Evolutionary conservation across 2,888 invertebrate species (phyloP).

Genomic region (Operophtera brumata): DNA sequence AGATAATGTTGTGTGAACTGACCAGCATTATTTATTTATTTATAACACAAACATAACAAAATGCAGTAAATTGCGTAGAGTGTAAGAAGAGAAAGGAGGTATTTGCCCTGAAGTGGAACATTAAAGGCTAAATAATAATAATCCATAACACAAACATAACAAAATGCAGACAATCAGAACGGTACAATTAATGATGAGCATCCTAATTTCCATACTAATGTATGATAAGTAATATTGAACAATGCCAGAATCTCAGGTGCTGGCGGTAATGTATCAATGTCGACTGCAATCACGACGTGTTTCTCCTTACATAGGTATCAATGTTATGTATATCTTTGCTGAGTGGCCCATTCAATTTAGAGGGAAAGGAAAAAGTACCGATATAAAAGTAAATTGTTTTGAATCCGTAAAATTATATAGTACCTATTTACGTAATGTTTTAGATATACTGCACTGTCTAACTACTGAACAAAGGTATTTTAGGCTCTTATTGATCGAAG

Average conservation of each 20-base stretch:
- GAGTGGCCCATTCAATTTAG: neutral
- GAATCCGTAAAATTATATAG: neutral
- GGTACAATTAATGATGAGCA: conserved; percentile 14
- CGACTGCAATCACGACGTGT: conserved; percentile 19
- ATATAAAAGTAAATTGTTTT: neutral
- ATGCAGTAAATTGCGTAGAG: too few relatives aligned
- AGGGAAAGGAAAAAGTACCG: neutral
- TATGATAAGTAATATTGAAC: conserved; percentile 34
- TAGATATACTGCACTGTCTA: too few relatives aligned
- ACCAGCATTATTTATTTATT: too few relatives aligned
- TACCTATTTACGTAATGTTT: too few relatives aligned
- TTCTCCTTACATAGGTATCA: neutral
- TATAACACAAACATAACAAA: too few relatives aligned
- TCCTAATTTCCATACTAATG: conserved; percentile 32
- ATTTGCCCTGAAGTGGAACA: too few relatives aligned
- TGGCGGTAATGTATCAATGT: conserved; percentile 43
- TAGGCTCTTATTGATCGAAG: too few relatives aligned
- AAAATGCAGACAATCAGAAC: neutral
- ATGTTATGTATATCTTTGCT: neutral
- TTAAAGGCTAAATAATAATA: too few relatives aligned
- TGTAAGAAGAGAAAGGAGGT: too few relatives aligned
- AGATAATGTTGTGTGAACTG: too few relatives aligned
- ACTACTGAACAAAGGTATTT: too few relatives aligned
- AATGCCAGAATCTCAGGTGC: conserved; percentile 28
- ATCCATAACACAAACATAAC: neutral